Conservation (phyloP, 2,797 vertebrate species). For the Carcharodon carcharias region DNA sequence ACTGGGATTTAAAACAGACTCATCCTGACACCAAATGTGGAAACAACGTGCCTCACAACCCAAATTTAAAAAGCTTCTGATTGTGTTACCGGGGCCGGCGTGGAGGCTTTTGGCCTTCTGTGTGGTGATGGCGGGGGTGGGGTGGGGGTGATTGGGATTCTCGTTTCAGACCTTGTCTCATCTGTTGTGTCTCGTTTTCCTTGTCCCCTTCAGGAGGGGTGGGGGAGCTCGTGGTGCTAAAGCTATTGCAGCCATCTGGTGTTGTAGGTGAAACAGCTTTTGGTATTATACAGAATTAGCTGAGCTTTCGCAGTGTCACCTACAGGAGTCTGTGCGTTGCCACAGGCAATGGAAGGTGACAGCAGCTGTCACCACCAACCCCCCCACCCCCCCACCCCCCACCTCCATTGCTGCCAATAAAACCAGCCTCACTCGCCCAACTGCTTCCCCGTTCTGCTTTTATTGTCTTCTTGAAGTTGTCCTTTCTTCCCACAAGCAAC, state of each 20-base stretch:
- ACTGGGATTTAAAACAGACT: neutral
- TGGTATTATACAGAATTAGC: neutral
- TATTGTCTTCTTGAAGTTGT: neutral
- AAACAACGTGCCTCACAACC: neutral
- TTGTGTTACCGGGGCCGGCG: neutral
- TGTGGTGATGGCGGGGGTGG: too few species aligned
- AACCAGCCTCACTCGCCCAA: neutral
- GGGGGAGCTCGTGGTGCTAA: neutral
- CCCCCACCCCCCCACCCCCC: too few species aligned
- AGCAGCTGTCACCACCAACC: conserved; percentile 30
- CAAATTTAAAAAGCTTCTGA: neutral
- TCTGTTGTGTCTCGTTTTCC: neutral
- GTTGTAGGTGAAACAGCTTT: neutral
- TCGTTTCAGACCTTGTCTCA: neutral
- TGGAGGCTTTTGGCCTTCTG: neutral
- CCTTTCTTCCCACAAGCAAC: too few species aligned
- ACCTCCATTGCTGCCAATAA: neutral
- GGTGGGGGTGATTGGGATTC: neutral
- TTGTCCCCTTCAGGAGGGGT: neutral
- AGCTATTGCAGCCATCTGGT: conserved; percentile 10
- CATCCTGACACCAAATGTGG: neutral
- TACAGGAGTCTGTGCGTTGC: neutral
- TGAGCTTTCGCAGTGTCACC: neutral
- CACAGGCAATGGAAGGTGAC: conserved; percentile 3
- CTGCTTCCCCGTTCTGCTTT: neutral